Percentiles rank a stretch among this genome's conserved stretches.
Evolutionary conservation across 2,113 vertebrate species (phyloP).

Genomic region (Donacobius atricapilla): DNA sequence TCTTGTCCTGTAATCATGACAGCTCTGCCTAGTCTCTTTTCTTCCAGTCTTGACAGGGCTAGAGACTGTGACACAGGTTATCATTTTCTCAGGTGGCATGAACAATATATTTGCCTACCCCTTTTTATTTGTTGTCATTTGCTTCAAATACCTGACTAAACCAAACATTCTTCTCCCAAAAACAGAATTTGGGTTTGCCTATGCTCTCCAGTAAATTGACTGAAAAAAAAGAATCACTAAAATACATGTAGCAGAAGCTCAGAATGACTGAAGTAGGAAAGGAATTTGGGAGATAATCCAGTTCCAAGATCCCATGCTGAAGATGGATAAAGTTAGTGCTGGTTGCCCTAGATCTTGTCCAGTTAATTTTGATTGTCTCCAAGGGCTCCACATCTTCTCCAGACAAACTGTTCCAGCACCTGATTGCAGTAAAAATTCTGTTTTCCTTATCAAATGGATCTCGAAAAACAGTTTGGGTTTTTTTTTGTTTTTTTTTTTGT

Average conservation of each 20-base stretch:
- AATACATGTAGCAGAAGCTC: not conserved
- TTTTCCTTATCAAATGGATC: not conserved
- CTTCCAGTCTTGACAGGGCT: not conserved
- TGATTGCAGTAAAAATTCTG: not conserved
- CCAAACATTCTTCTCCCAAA: not conserved
- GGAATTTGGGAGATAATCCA: not conserved
- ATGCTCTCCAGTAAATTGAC: not conserved
- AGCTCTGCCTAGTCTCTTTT: not conserved
- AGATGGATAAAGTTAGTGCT: not conserved
- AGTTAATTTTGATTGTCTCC: not conserved
- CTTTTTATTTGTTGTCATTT: not conserved
- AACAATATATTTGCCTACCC: not conserved
- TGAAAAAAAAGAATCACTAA: not conserved
- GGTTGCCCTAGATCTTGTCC: not conserved
- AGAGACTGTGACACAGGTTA: not conserved
- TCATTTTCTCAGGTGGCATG: not conserved
- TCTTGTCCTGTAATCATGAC: not conserved
- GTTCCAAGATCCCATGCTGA: not conserved
- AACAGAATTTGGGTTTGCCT: not conserved
- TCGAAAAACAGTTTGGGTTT: not conserved
- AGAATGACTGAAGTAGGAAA: not conserved
- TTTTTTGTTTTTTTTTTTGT: not conserved
- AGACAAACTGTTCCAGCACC: accelerated
- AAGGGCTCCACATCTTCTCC: not conserved
- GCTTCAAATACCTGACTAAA: not conserved